A percentile compares a stretch with the other conserved stretches of the same genome.
Evolutionary conservation across 2,797 vertebrate species (phyloP).

Genomic region (Tragelaphus eurycerus): DNA sequence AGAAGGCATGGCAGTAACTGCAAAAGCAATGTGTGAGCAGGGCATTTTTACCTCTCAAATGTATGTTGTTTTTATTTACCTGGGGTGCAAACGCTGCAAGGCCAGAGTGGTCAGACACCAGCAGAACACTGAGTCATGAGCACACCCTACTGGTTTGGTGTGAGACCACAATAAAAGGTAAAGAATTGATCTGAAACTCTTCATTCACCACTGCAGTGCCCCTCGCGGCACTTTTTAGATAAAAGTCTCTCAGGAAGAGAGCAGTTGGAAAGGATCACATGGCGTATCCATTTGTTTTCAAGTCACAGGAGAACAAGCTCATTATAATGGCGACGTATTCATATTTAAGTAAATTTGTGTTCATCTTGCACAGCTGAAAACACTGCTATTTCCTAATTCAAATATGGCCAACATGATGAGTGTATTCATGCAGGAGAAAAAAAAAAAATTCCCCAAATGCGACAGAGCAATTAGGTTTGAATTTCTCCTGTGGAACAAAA

Average conservation of each 20-base stretch:
- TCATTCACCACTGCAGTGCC: background rate
- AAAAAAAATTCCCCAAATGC: background rate
- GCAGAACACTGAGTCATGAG: slow-evolving; percentile 46
- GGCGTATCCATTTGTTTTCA: background rate
- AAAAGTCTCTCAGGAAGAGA: background rate
- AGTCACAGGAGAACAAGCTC: background rate
- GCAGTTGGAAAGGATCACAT: background rate
- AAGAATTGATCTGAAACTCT: background rate
- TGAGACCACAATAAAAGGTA: slow-evolving; percentile 35
- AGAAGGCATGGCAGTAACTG: background rate
- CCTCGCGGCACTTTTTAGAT: background rate
- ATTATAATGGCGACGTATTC: background rate
- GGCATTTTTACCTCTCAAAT: background rate
- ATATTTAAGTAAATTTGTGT: background rate
- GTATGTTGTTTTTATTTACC: slow-evolving; percentile 40
- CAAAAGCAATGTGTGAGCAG: background rate
- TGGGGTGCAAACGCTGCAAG: background rate
- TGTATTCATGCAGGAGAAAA: background rate
- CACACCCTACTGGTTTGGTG: slow-evolving; percentile 51
- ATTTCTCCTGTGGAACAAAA: background rate
- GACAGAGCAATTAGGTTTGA: background rate
- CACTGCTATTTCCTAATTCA: background rate
- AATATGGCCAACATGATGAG: background rate
- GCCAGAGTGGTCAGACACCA: background rate
- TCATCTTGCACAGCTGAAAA: background rate